Evolutionary conservation across 2,113 vertebrate genomes (phyloP).

Genomic region (Acrocephalus kingi): DNA sequence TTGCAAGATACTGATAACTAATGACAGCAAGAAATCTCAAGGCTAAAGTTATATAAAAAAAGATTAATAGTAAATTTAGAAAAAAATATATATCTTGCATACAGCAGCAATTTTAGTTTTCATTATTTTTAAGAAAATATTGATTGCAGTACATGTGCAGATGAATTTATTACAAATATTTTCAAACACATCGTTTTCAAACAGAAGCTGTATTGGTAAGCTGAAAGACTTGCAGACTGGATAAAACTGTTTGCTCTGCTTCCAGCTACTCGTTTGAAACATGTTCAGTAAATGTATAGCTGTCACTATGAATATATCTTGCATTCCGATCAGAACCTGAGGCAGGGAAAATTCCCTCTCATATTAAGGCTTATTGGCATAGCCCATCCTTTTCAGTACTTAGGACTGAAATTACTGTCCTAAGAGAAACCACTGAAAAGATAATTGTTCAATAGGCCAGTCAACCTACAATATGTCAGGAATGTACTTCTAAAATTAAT

Average conservation of each 20-base stretch:
- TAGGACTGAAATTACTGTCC: slow-evolving; percentile 66
- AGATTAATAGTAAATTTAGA: neutral
- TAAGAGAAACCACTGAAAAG: slow-evolving; percentile 65
- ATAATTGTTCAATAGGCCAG: slow-evolving; percentile 67
- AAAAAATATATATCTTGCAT: neutral
- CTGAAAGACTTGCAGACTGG: neutral
- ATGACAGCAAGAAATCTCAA: neutral
- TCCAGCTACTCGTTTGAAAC: slow-evolving; percentile 37
- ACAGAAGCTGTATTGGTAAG: neutral
- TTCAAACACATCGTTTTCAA: neutral
- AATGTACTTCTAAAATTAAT: slow-evolving; percentile 66
- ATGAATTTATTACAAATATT: neutral
- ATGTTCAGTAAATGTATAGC: slow-evolving; percentile 57
- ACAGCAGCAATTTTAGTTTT: neutral
- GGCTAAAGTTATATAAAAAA: neutral
- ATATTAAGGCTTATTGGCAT: slow-evolving; percentile 63
- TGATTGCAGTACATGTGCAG: neutral
- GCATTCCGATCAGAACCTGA: slow-evolving; percentile 65
- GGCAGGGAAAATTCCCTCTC: slow-evolving; percentile 65
- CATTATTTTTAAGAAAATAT: neutral
- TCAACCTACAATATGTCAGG: slow-evolving; percentile 62
- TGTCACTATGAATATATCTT: slow-evolving; percentile 62
- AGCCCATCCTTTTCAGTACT: slow-evolving; percentile 52
- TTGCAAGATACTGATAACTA: neutral
- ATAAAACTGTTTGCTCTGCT: slow-evolving; percentile 17